These are phyloP conservation scores for Pterocles gutturalis DNA, from an alignment of 2,113 vertebrate species.

Conservation along the genomic window DNA sequence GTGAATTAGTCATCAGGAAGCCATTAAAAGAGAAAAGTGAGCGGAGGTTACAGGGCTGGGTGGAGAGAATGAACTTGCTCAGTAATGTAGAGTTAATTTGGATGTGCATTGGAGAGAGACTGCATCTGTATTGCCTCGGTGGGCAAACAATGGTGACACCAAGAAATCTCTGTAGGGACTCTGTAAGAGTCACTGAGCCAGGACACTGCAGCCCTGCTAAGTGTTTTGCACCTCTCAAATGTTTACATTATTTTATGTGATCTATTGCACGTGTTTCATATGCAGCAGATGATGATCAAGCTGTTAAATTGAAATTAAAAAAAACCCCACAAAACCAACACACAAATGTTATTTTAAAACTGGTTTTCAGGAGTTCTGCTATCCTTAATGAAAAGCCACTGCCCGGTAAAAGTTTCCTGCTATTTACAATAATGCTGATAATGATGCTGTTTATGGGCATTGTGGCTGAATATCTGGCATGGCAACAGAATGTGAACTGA, in stretches of 20 bases:
- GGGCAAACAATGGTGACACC: background rate
- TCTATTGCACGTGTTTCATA: background rate
- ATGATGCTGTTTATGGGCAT: background rate
- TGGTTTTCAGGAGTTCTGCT: background rate
- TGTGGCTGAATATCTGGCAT: background rate
- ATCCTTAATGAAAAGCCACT: background rate
- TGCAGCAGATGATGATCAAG: background rate
- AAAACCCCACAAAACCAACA: background rate
- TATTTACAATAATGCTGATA: background rate
- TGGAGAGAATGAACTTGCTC: background rate
- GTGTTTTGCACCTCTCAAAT: background rate
- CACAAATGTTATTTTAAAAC: background rate
- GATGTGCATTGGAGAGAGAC: background rate
- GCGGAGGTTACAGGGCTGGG: background rate
- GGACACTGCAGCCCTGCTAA: background rate
- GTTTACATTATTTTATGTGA: background rate
- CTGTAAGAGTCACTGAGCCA: background rate
- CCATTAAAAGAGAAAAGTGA: background rate
- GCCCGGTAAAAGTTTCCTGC: background rate
- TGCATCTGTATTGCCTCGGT: background rate
- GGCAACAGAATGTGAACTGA: background rate
- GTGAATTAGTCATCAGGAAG: background rate
- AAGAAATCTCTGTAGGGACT: background rate
- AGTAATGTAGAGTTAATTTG: background rate
- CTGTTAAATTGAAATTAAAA: background rate